Base-by-base conservation (phyloP, 2,888 invertebrate genomes). In the Monochamus alternatus region DNA sequence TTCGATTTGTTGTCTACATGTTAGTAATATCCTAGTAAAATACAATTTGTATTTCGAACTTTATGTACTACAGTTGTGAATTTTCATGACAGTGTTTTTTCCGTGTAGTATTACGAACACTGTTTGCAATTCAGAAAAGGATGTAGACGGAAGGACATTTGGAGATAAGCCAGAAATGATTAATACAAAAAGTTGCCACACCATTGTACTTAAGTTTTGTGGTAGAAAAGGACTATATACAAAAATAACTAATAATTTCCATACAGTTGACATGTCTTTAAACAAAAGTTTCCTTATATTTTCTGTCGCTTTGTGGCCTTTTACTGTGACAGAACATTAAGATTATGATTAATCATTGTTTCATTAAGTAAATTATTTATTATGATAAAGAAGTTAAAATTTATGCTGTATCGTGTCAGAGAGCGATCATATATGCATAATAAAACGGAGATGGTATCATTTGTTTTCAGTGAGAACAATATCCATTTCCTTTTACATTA, bases 381-480 rank as follows among this genome's bases (percentile, higher is more conserved):
- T 31, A 22, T 43, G 47, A 12, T 14, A 44, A 38, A 38, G 64
- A 22, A 69, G 43, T 5, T 47, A 10, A 47, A 59, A 51, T 59
- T 38, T 67, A 68, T 68, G 43, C 58, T 32, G 47, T 55, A 47
- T 69, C 55, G 58, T 69, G 69, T 47, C 44, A 69, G 12, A 10
- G 9, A 60, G 14, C 44, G 60, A 69, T 69, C 47, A 31, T 69
- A 69, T 69, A 69, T 43, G 60, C 60, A 60, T 60, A 30, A 43
- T 69, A 69, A 59, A 69, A 69, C 60, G 60, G n/a, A 69, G 59
- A 69, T 69, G 59, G 44, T 51, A 69, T 69, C 60, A 14, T 32
- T 47, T 60, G 60, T 31, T 59, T 69, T 44, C 47, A 44, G 9
- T 68, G 30, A 38, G 66, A 60, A 62, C 69, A 69, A 58, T 47